A percentile compares a stretch with the other conserved stretches of the same genome.
These are phyloP conservation scores for Lissonota sp. DNA, from an alignment of 2,888 invertebrate species.

Conservation along the genomic window DNA sequence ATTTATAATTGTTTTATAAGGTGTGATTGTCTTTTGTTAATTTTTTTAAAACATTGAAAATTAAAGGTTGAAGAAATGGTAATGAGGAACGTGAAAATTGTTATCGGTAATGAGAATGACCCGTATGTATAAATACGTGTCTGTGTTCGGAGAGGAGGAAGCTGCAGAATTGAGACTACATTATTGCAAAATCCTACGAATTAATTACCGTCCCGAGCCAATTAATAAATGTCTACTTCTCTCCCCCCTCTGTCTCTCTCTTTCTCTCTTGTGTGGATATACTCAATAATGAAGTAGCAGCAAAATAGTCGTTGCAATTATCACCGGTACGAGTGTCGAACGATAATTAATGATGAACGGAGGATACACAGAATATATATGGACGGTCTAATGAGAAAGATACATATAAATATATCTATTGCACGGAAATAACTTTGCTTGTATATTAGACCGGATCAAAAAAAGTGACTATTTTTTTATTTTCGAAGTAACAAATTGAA, in stretches of 20 bases:
- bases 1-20: too few relatives aligned
- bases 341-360: slow-evolving; percentile 41
- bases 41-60: too few relatives aligned
- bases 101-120: too few relatives aligned
- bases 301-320: slow-evolving; percentile 41
- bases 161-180: slow-evolving; percentile 33
- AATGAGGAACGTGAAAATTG: too few relatives aligned
- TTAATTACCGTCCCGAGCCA: slow-evolving; percentile 55
- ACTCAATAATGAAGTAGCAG: slow-evolving; percentile 18
- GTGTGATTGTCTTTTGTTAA: too few relatives aligned
- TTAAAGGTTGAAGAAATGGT: too few relatives aligned
- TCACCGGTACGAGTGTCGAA: slow-evolving; percentile 17
- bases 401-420: slow-evolving; percentile 15
- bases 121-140: not conserved
- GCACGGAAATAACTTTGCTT: not conserved
- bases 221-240: slow-evolving; percentile 44
- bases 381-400: slow-evolving; percentile 11
- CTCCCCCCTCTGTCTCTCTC: slow-evolving; percentile 36
- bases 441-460: not conserved
- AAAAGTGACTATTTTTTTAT: too few relatives aligned
- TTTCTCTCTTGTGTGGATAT: slow-evolving; percentile 4
- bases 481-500: too few relatives aligned
- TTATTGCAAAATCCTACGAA: slow-evolving; percentile 50
- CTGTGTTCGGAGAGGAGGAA: slow-evolving; percentile 13
- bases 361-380: slow-evolving; percentile 11